Evolutionary conservation across 2,113 vertebrate species (phyloP), one percentile per base, ranked within the genome.

Genomic region (Callaeas wilsoni): DNA sequence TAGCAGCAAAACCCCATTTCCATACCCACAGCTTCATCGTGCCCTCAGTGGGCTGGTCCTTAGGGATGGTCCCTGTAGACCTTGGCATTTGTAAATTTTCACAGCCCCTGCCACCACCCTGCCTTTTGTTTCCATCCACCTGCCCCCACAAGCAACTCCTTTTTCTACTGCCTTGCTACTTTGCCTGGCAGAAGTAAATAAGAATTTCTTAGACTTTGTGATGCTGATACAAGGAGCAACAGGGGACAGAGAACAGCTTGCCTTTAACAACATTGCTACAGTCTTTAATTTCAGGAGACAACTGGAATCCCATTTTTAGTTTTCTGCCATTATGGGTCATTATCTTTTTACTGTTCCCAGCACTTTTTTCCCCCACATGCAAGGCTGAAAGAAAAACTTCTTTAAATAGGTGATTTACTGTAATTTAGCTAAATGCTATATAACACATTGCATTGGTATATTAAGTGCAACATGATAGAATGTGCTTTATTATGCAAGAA

Each of bases 371-470:
- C 85, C 85, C 62, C 32, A 65, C 35, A 59, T 29, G 55, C 89
- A 81, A 86, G 22, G 41, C 42, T 81, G 49, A 89, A 96, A 93
- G 49, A 56, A 92, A 93, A 92, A 92, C 75, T 85, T 81, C 62
- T 96, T 95, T 89, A 96, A 97, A 92, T 64, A 87, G 80, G 74
- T 81, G 74, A 95, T 96, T 95, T 95, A 95, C 89, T 21, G 21
- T 75, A 93, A 95, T 95, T 92, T 82, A 96, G 50, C 67, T 88
- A 94, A 96, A 87, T 32, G 63, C 55, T 55, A 49, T 82, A 27
- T 52, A 92, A 82, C 69, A 64, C 52, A 60, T 67, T 69, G 44
- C 44, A 49, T 25, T 41, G 83, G 67, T 90, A 77, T 55, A 74
- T 89, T 93, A 92, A 96, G 93, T 52, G 42, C 79, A 94, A 91